phyloP scores from a whole-genome alignment of 2,888 invertebrate species.

The Entomobrya multifasciata region DNA sequence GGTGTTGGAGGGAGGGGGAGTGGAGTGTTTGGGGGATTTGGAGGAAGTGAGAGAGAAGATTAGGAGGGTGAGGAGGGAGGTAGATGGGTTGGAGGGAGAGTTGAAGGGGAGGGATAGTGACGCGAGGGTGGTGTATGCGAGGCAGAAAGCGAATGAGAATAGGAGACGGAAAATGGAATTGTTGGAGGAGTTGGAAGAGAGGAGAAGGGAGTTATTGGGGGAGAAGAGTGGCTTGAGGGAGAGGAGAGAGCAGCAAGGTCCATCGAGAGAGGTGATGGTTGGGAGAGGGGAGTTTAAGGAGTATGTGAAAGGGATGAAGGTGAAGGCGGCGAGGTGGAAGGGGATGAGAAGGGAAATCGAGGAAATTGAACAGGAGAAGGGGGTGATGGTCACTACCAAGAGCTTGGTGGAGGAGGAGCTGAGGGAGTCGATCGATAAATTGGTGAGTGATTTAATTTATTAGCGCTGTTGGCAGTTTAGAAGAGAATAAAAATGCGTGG shows the following conservation, averaged over 20 bases:
- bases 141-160: constrained; percentile 50
- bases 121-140: constrained; percentile 58
- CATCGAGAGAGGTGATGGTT: constrained; percentile 41
- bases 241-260: constrained; percentile 27
- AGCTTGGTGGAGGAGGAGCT: constrained; percentile 86
- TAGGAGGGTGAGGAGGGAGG: constrained; percentile 26
- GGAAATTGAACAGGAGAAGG: constrained; percentile 88
- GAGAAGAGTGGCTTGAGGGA: constrained; percentile 34
- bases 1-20: constrained; percentile 85
- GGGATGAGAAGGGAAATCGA: constrained; percentile 89
- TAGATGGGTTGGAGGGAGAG: constrained; percentile 25
- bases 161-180: constrained; percentile 57
- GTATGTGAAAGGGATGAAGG: constrained; percentile 90
- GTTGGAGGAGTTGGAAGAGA: constrained; percentile 87
- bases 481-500: background rate
- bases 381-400: constrained; percentile 88
- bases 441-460: constrained; percentile 81
- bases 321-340: constrained; percentile 89
- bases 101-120: constrained; percentile 49
- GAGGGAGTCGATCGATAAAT: constrained; percentile 83
- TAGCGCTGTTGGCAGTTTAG: background rate
- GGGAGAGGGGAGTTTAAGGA: constrained; percentile 86
- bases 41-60: constrained; percentile 80
- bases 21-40: constrained; percentile 85
- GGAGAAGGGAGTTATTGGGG: constrained; percentile 81